These are phyloP conservation scores for Galaxias olidus DNA, from an alignment of 2,797 vertebrate genomes.

Conservation along the genomic window DNA sequence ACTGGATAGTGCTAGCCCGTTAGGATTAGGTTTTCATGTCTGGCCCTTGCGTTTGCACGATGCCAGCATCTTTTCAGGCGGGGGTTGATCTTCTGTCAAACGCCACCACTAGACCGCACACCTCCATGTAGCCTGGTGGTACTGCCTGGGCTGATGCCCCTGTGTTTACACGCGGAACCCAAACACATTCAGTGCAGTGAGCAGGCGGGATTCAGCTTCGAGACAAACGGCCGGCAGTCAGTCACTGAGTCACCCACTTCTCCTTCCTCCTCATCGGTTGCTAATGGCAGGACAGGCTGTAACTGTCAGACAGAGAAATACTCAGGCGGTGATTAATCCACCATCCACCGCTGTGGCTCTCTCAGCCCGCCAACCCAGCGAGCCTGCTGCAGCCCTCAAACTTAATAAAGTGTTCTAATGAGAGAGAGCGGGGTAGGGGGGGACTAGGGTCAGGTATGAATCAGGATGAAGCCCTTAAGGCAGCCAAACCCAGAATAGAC, in stretches of 20 bases:
- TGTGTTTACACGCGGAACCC: constrained; percentile 1
- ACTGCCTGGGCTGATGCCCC: constrained; percentile 5
- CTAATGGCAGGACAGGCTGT: constrained; percentile 62
- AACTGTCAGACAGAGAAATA: constrained; percentile 57
- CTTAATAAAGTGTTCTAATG: constrained; percentile 51
- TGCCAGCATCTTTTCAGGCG: constrained; percentile 10
- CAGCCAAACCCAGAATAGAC: neutral
- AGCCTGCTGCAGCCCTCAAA: constrained; percentile 38
- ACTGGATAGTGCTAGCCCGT: constrained; percentile 33
- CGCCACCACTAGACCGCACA: neutral
- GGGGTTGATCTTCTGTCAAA: too few relatives aligned
- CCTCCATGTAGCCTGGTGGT: neutral
- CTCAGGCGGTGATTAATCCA: constrained; percentile 61
- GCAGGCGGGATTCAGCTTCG: neutral
- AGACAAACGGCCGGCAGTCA: constrained; percentile 41
- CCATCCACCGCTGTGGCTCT: too few relatives aligned
- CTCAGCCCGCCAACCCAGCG: constrained; percentile 53
- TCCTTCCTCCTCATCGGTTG: constrained; percentile 39
- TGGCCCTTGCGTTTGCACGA: constrained; percentile 1
- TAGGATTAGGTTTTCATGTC: constrained; percentile 6
- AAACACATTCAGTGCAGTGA: neutral
- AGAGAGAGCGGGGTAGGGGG: constrained; percentile 8
- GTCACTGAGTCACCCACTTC: constrained; percentile 35
- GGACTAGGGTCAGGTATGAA: constrained; percentile 41
- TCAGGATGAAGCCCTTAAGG: constrained; percentile 56